These are phyloP conservation scores for Heliocidaris tuberculata DNA, from an alignment of 35 echinoderm and acorn worm species.

Conservation along the genomic window DNA sequence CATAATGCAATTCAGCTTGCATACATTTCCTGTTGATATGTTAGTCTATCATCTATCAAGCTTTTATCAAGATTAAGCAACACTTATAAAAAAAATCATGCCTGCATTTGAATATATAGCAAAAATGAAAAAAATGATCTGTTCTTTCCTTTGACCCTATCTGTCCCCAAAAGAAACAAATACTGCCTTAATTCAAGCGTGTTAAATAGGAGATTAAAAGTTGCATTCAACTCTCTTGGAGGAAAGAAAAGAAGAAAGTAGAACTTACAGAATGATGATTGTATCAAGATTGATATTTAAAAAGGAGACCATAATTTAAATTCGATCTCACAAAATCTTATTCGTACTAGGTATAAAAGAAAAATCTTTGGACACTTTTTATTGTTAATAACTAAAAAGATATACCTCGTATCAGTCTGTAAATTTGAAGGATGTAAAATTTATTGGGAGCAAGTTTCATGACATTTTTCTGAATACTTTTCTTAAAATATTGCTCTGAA, in stretches of 20 bases:
- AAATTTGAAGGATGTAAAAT: no score
- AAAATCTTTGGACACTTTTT: no score
- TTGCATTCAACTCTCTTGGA: background rate
- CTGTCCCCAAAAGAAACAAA: background rate
- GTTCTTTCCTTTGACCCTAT: background rate
- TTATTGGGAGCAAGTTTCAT: no score
- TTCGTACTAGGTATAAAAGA: no score
- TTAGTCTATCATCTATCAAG: background rate
- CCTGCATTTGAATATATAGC: background rate
- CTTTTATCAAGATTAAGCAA: background rate
- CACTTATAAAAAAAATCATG: background rate
- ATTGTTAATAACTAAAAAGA: no score
- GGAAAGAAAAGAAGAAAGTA: background rate
- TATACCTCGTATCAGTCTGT: no score
- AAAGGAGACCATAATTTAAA: background rate
- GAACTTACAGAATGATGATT: background rate
- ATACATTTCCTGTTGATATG: background rate
- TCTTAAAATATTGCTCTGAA: no score
- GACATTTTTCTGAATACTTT: no score
- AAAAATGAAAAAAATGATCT: no score
- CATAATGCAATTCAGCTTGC: background rate
- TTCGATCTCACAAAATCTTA: no score
- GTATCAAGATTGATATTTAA: background rate
- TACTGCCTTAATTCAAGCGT: background rate
- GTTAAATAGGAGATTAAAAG: background rate